Base-by-base conservation (phyloP, 2,888 invertebrate genomes). In the Frankliniella fusca region DNA sequence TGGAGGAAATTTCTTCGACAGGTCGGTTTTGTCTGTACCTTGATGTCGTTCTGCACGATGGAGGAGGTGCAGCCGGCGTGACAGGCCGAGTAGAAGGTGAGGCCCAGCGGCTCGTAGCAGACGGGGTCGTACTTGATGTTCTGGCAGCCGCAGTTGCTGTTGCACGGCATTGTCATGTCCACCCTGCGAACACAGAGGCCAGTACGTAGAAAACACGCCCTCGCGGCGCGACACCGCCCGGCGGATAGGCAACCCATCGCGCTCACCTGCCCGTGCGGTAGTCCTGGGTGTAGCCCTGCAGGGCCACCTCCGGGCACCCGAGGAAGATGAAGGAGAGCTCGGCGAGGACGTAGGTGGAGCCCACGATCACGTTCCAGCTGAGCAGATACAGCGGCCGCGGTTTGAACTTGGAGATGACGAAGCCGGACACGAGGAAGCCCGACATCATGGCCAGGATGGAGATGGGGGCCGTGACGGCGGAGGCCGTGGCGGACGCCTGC, bases 31-130 rank as follows among this genome's bases (percentile, higher is more conserved):
- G 38, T 38, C 38, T 38, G 38, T 76, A 84, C 84, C 82, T 87
- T 85, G 0, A 87, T 87, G 79, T 87, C 87, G 76, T 85, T 86
- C 28, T 85, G 87, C 76, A 87, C 87, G 81, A 87, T 86, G 28
- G 88, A 84, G 3, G 84, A 85, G 9, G 86, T 88, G 85, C 94
- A 94, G 0, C 94, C 94, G 0, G 94, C 94, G 86, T 93, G 93
- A 85, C 94, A 94, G 0, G 94, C 91, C 0, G 93, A 93, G 87
- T 92, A 94, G 85, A 90, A 94, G 0, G 93, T 92, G 20, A 90
- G 89, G 81, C 87, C 89, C 0, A 89, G 89, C 20, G 90, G 87
- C 76, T 89, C 89, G 84, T 91, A 90, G 85, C 93, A 93, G 0
- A 93, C 91, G 0, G 93, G 93, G 7, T 91, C 90, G 87, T 92